Evolutionary conservation across 2,797 vertebrate species (phyloP).

Genomic region (Poeciliopsis presidionis): DNA sequence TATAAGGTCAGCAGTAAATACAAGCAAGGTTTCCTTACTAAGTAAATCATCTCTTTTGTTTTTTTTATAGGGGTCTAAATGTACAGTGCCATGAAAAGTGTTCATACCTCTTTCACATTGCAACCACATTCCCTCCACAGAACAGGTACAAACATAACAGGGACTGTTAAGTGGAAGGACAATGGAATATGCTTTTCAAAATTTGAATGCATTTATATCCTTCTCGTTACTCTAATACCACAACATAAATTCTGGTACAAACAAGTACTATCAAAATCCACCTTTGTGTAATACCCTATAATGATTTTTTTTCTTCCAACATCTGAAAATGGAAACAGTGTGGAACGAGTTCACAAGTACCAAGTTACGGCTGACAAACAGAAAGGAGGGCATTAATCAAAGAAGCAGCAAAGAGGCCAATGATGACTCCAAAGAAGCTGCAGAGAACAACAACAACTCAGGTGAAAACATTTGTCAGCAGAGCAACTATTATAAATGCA

Average conservation of each 20-base stretch:
- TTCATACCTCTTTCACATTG: not conserved
- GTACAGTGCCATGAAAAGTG: not conserved
- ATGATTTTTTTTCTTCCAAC: not conserved
- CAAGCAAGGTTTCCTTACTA: conserved; percentile 34
- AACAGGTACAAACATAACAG: not conserved
- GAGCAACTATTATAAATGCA: not conserved
- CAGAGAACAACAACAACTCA: not conserved
- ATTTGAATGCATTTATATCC: not conserved
- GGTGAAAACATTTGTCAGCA: not conserved
- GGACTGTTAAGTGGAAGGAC: not conserved
- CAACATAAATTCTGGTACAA: not conserved
- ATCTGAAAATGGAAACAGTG: not conserved
- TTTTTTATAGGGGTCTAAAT: conserved; percentile 30
- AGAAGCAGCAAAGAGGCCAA: not conserved
- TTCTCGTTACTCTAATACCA: not conserved
- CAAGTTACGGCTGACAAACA: not conserved
- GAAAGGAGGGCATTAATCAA: not conserved
- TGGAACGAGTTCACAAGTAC: not conserved
- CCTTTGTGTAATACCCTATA: not conserved
- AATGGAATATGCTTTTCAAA: not conserved
- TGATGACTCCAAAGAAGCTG: not conserved
- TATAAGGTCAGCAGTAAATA: not conserved
- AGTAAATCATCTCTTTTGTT: conserved; percentile 25
- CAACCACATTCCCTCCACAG: too few relatives aligned
- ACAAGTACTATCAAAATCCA: not conserved